Conservation (phyloP, 2,113 vertebrate species). For the Furnarius figulus region DNA sequence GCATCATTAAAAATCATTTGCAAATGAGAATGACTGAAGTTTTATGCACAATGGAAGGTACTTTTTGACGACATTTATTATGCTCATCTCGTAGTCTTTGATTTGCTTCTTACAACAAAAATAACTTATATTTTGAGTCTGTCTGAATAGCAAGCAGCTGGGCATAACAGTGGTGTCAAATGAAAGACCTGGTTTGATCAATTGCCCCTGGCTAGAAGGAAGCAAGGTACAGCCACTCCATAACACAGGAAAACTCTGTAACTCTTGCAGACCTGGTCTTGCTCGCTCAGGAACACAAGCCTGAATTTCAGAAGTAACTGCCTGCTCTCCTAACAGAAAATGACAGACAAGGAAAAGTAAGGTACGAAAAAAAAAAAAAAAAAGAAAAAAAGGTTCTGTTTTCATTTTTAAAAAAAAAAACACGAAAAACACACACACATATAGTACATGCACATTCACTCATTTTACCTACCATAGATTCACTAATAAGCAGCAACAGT, state of each 20-base stretch:
- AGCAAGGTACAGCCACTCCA: neutral
- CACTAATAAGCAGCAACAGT: conserved; percentile 94
- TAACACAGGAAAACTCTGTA: neutral
- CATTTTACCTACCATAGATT: conserved; percentile 91
- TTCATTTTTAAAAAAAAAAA: neutral
- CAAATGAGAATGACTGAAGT: neutral
- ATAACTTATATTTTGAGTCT: neutral
- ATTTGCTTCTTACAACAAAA: neutral
- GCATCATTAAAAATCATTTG: neutral
- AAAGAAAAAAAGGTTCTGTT: neutral
- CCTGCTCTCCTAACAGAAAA: neutral
- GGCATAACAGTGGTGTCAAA: neutral
- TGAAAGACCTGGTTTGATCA: neutral
- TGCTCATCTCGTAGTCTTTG: neutral
- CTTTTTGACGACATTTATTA: neutral
- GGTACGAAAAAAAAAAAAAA: neutral
- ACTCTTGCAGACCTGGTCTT: neutral
- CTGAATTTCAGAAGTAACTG: neutral
- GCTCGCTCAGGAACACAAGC: neutral
- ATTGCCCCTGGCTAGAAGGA: neutral
- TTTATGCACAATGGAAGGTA: neutral
- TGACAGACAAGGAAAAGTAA: neutral
- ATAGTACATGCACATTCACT: neutral
- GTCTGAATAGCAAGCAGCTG: neutral
- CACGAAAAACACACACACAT: neutral